These are phyloP conservation scores for Sebastes fasciatus DNA, from an alignment of 2,113 vertebrate genomes.

Conservation along the genomic window DNA sequence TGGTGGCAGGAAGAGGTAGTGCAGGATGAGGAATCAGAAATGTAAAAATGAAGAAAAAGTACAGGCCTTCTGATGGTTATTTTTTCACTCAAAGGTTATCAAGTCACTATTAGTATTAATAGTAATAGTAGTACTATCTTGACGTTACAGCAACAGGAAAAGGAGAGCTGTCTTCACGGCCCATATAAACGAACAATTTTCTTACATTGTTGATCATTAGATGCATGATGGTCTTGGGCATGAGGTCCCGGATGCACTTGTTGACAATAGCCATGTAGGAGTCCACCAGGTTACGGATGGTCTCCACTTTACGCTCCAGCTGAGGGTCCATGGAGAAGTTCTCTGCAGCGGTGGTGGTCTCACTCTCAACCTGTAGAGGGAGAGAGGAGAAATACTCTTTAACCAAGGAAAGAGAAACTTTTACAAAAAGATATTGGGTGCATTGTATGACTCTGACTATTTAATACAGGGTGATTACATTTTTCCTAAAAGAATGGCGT, in stretches of 20 bases:
- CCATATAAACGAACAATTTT: not conserved
- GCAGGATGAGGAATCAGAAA: not conserved
- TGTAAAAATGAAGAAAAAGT: not conserved
- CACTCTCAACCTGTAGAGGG: constrained; percentile 87
- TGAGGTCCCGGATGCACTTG: constrained; percentile 96
- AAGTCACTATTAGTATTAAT: not conserved
- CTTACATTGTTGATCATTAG: constrained; percentile 98
- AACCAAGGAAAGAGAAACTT: not conserved
- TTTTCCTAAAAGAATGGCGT: not conserved
- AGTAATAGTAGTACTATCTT: not conserved
- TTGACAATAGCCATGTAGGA: constrained; percentile 99
- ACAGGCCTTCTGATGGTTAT: not conserved
- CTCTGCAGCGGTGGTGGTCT: constrained; percentile 88
- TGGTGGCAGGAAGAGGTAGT: constrained; percentile 61
- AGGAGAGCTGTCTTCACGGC: not conserved
- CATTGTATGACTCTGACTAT: not conserved
- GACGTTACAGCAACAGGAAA: not conserved
- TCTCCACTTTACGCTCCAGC: constrained; percentile 97
- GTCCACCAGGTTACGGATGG: constrained; percentile 96
- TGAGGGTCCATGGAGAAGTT: constrained; percentile 99
- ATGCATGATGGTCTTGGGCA: constrained; percentile 98
- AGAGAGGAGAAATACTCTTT: not conserved
- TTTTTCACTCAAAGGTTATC: not conserved
- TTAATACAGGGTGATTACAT: not conserved
- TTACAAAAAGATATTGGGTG: not conserved